Base-by-base conservation (phyloP, 1,140 invertebrate species). In the Drosophila eugracilis region DNA sequence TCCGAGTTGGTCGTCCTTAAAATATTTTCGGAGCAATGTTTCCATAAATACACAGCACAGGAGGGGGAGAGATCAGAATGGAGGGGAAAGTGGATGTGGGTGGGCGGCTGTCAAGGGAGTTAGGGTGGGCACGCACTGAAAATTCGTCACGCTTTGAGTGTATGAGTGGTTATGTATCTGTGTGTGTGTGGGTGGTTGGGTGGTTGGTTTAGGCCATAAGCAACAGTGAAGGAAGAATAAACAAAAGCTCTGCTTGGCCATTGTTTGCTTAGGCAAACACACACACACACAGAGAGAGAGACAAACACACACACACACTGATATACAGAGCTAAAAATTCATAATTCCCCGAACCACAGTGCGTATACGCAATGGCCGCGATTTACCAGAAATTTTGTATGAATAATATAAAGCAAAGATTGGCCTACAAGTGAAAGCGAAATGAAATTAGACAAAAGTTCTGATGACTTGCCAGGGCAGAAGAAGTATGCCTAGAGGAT, bases 371-470 rank as follows among this genome's bases (percentile, higher is more conserved):
- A 72, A 50, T 52, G 37, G 14, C 39, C 47, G 60, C 42, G 39
- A n/a, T n/a, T 28, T 54, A 34, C 59, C 21, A 45, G 34, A 58
- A 66, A 41, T 62, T n/a, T n/a, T 65, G 70, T 44, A 74, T 74
- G 71, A 74, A 74, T 74, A 74, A 83, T 69, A 78, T 66, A 24
- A 47, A 32, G 22, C 52, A 45, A 72, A 66, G 85, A 84, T 85
- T 84, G 79, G 60, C 74, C 74, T 79, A 58, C 79, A 66, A 85
- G 76, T 80, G 80, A 85, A 80, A 69, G n/a, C 81, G 76, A 84
- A 85, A 84, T 76, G 65, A 85, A 84, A 84, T 84, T 84, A 84
- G 81, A 78, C 70, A 80, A 69, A 72, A 85, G 60, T 73, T 59
- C 45, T 37, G 60, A 75, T 75, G 80, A 75, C 80, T 83, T 79